Conservation (phyloP, 2,797 vertebrate genomes). For the Cossypha caffra region DNA sequence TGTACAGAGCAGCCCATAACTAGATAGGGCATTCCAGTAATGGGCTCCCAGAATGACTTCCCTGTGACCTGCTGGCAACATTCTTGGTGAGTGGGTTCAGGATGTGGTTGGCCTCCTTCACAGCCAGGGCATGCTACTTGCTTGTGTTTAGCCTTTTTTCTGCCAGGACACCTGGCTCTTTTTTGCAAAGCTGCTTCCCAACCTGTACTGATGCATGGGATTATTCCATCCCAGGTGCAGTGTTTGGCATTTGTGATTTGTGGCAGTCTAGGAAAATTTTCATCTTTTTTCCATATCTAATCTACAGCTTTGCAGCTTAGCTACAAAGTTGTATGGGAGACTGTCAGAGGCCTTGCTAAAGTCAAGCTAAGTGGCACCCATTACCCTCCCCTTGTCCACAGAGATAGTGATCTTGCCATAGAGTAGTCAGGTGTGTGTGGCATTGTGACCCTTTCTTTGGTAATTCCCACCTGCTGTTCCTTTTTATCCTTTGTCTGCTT, state of each 20-base stretch:
- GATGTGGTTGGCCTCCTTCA: background rate
- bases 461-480: background rate
- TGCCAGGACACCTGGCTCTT: background rate
- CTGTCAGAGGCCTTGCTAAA: background rate
- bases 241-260: background rate
- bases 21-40: rapidly evolving
- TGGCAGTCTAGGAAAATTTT: background rate
- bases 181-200: background rate
- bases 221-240: background rate
- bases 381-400: background rate
- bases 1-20: background rate
- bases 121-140: background rate
- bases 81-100: background rate
- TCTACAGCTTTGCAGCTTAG: background rate
- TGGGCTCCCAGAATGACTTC: background rate
- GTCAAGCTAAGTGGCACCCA: background rate
- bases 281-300: background rate
- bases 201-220: background rate
- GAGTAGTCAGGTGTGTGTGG: background rate
- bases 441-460: background rate
- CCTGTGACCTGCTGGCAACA: background rate
- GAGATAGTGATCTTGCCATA: background rate
- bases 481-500: background rate
- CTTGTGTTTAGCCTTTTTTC: background rate
- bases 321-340: background rate